Conservation (phyloP, 1,140 invertebrate genomes). For the Campoletis sonorensis region DNA sequence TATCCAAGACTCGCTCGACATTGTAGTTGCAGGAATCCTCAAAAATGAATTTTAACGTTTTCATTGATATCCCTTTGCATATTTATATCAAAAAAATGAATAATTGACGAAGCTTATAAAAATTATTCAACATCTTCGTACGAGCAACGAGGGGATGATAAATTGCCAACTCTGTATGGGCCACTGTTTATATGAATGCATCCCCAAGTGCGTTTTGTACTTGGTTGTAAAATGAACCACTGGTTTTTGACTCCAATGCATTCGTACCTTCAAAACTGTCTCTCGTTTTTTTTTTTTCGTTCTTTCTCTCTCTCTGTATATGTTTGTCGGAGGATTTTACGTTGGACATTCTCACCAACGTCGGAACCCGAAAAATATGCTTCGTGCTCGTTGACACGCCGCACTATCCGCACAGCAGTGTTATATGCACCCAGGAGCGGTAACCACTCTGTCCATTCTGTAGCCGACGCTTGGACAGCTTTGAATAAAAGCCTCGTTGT, state of each 20-base stretch:
- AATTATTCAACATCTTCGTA: neutral
- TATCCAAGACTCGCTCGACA: too few species aligned
- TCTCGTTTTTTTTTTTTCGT: neutral
- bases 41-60: too few species aligned
- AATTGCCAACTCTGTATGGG: neutral
- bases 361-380: slow-evolving; percentile 40
- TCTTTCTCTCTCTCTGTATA: neutral
- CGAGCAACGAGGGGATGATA: neutral
- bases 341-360: neutral
- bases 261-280: slow-evolving; percentile 2
- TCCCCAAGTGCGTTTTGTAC: neutral
- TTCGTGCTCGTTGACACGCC: slow-evolving; percentile 41
- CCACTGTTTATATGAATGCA: neutral
- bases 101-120: too few species aligned
- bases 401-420: slow-evolving; percentile 36
- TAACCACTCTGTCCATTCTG: slow-evolving; percentile 46
- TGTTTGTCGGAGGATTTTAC: slow-evolving; percentile 31
- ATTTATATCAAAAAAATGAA: too few species aligned
- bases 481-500: slow-evolving; percentile 36
- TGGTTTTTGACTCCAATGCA: slow-evolving; percentile 21
- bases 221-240: neutral
- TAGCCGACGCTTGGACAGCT: slow-evolving; percentile 44
- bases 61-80: too few species aligned
- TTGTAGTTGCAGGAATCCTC: too few species aligned
- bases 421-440: slow-evolving; percentile 5